Percentiles rank a stretch among this genome's conserved stretches.
phyloP scores from a whole-genome alignment of 2,113 vertebrate species.

The Atherinomorus stipes region DNA sequence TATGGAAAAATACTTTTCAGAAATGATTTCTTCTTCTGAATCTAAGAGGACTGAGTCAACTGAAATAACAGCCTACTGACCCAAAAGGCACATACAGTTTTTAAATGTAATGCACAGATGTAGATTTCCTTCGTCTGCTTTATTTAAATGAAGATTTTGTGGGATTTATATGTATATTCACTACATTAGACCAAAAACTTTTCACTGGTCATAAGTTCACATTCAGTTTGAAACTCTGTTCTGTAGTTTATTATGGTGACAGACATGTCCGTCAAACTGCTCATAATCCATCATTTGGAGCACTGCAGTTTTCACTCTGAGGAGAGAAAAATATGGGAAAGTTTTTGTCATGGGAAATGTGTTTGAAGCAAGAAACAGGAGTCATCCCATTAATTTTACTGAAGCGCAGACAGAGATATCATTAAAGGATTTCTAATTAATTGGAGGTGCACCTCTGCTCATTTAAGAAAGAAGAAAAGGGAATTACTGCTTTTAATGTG shows the following conservation, averaged over 20 bases:
- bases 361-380: conserved; percentile 46
- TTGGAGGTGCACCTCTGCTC: background rate
- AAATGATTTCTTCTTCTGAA: too few species aligned
- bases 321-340: conserved; percentile 31
- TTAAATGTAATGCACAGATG: conserved; percentile 24
- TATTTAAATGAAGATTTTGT: conserved; percentile 10
- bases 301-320: conserved; percentile 24
- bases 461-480: background rate
- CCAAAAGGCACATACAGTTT: too few species aligned
- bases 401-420: conserved; percentile 23
- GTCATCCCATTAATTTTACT: conserved; percentile 26
- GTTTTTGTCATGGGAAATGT: conserved; percentile 53
- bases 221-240: conserved; percentile 41
- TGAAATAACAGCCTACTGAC: background rate
- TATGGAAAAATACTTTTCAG: too few species aligned
- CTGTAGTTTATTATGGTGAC: conserved; percentile 55
- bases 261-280: conserved; percentile 65
- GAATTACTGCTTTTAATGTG: conserved; percentile 27
- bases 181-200: conserved; percentile 33
- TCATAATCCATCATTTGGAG: conserved; percentile 60
- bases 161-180: background rate
- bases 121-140: conserved; percentile 33
- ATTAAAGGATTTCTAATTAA: conserved; percentile 34
- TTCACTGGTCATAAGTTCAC: conserved; percentile 31
- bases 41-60: background rate